Evolutionary conservation across 2,888 invertebrate species (phyloP).

Genomic region (Graphium colonna): DNA sequence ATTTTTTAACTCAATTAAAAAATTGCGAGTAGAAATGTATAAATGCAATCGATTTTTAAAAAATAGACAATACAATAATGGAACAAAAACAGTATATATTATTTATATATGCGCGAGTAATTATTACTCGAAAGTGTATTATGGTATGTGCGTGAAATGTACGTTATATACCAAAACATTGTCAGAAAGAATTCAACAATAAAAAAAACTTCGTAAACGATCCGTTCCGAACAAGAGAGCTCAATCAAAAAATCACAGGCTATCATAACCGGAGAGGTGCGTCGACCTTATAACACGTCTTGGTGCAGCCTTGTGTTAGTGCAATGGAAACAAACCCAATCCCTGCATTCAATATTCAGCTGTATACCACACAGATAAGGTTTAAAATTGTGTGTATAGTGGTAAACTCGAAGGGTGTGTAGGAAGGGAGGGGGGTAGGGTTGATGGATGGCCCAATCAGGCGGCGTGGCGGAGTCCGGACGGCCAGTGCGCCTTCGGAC

Average conservation of each 20-base stretch:
- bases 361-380: slow-evolving; percentile 12
- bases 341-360: not conserved
- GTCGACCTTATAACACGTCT: slow-evolving; percentile 77
- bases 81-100: too few species aligned
- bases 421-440: slow-evolving; percentile 59
- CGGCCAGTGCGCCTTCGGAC: slow-evolving; percentile 70
- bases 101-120: too few species aligned
- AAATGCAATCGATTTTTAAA: too few species aligned
- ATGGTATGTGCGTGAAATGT: too few species aligned
- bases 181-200: too few species aligned
- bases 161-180: too few species aligned
- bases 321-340: slow-evolving; percentile 38
- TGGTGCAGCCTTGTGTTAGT: slow-evolving; percentile 72
- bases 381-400: slow-evolving; percentile 37
- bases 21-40: too few species aligned
- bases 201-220: too few species aligned
- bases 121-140: too few species aligned
- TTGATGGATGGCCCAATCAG: slow-evolving; percentile 81
- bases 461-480: slow-evolving; percentile 75
- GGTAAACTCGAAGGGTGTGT: slow-evolving; percentile 38
- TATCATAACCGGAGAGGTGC: slow-evolving; percentile 73
- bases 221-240: slow-evolving; percentile 54
- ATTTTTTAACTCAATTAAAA: too few species aligned
- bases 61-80: too few species aligned
- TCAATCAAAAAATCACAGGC: slow-evolving; percentile 75